A percentile compares a stretch with the other conserved stretches of the same genome.
These are phyloP conservation scores for Columbina picui DNA, from an alignment of 2,113 vertebrate genomes.

Conservation along the genomic window DNA sequence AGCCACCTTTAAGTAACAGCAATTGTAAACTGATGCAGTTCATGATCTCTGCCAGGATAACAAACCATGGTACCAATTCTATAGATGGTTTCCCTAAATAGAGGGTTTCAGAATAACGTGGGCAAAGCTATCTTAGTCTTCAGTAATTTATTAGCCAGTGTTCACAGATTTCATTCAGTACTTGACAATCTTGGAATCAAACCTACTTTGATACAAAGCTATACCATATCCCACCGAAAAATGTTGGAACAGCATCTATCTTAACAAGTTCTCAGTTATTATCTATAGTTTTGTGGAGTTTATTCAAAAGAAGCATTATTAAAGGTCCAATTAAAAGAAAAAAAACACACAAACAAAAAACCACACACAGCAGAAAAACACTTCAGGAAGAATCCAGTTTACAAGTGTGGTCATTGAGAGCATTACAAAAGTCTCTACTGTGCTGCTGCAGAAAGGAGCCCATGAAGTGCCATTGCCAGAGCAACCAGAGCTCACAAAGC, in stretches of 20 bases:
- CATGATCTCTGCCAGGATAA: background rate
- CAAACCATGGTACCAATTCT: background rate
- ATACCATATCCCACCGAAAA: background rate
- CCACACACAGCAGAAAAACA: background rate
- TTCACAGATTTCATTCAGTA: background rate
- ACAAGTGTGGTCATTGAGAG: background rate
- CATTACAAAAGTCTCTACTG: constrained; percentile 22
- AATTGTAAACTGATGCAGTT: background rate
- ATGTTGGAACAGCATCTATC: background rate
- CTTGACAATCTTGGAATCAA: background rate
- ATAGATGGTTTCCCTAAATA: background rate
- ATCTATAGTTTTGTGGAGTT: background rate
- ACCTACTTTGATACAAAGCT: background rate
- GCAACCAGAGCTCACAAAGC: background rate
- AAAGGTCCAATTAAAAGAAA: background rate
- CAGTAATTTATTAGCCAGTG: background rate
- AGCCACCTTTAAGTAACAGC: background rate
- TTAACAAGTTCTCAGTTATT: background rate
- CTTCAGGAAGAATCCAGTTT: constrained; percentile 22
- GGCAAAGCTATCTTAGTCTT: background rate
- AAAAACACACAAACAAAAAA: no score
- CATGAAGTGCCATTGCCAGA: background rate
- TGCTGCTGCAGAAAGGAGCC: constrained; percentile 14
- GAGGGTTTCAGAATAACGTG: background rate
- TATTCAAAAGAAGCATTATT: background rate